phyloP scores from a whole-genome alignment of 1,140 invertebrate species.

The Bilobella aurantiaca region DNA sequence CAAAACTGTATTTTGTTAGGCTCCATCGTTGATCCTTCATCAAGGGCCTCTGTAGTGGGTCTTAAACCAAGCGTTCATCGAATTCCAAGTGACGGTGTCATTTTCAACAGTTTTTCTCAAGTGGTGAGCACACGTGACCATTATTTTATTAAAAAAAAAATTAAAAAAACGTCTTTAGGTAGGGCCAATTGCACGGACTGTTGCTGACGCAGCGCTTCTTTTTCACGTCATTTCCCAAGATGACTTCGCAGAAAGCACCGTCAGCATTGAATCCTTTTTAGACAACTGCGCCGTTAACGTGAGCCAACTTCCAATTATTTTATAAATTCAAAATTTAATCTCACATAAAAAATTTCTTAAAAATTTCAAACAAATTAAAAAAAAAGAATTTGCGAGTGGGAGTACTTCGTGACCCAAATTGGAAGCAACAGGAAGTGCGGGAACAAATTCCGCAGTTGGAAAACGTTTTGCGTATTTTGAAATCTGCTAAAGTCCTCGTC shows the following conservation, averaged over 20 bases:
- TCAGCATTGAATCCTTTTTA: background rate
- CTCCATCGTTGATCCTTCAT: conserved; percentile 2
- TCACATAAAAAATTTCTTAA: background rate
- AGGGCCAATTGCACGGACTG: conserved; percentile 12
- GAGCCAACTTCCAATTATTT: too few relatives aligned
- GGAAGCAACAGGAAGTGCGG: background rate
- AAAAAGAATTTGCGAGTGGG: background rate
- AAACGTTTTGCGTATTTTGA: background rate
- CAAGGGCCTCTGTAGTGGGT: background rate
- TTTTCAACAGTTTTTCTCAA: conserved; percentile 11
- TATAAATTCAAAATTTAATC: too few relatives aligned
- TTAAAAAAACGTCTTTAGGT: background rate
- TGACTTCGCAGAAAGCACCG: background rate
- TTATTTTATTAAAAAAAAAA: background rate
- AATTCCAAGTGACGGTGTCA: conserved; percentile 9
- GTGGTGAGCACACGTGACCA: conserved; percentile 6
- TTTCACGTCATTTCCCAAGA: background rate
- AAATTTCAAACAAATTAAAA: background rate
- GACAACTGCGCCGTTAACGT: background rate
- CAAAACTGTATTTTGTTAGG: too few relatives aligned
- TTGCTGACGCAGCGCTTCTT: conserved; percentile 6
- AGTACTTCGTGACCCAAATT: conserved; percentile 2
- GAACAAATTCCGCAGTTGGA: conserved; percentile 1
- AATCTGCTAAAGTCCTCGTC: background rate
- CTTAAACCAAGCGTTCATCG: conserved; percentile 7